Conservation (phyloP, 2,888 invertebrate species). For the Ichneumoninae sp. region DNA sequence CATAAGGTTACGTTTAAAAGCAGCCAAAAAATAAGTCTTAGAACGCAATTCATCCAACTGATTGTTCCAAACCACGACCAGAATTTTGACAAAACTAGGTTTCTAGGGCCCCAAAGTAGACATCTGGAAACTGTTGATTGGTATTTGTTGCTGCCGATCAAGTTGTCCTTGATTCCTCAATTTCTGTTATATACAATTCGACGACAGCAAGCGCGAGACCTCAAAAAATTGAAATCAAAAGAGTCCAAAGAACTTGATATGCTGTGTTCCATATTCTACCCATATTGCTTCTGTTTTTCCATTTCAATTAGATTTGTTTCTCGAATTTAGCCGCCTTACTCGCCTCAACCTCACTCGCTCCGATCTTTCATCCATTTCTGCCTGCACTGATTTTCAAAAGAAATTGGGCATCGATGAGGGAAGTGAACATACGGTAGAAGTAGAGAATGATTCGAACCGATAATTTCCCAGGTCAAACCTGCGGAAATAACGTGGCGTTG, state of each 20-base stretch:
- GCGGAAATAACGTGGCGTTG: conserved; percentile 62
- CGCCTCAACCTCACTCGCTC: not conserved
- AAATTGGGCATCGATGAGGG: not conserved
- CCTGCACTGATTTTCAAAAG: not conserved
- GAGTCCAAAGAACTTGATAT: not conserved
- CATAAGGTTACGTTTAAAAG: no score
- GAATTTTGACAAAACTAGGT: no score
- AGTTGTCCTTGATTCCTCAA: no score
- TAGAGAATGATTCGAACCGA: conserved; percentile 38
- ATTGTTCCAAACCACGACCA: no score
- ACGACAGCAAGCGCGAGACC: no score
- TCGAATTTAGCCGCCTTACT: not conserved
- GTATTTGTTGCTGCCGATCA: no score
- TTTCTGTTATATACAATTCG: no score
- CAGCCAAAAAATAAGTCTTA: no score
- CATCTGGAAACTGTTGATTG: no score
- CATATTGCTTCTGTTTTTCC: not conserved
- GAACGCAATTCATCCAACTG: no score
- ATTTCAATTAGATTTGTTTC: not conserved
- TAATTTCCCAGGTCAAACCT: conserved; percentile 62
- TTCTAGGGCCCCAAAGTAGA: no score
- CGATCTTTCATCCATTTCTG: not conserved
- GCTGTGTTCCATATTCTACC: not conserved
- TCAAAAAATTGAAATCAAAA: not conserved
- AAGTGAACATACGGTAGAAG: not conserved